phyloP scores from a whole-genome alignment of 2,888 invertebrate species.

The Sinelater perroti region DNA sequence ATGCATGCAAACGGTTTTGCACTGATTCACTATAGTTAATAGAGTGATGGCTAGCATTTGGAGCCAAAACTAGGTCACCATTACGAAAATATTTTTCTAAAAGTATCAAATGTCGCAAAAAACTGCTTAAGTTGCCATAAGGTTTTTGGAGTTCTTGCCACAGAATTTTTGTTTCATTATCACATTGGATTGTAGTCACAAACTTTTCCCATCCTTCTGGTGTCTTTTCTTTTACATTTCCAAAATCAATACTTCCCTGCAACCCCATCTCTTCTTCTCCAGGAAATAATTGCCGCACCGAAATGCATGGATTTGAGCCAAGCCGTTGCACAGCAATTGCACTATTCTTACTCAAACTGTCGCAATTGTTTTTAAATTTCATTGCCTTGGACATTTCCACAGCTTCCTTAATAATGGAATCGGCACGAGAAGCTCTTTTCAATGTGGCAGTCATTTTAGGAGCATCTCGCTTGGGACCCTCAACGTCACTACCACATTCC shows the following conservation, averaged over 20 bases:
- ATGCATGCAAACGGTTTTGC: slow-evolving; percentile 78
- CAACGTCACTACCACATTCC: slow-evolving; percentile 54
- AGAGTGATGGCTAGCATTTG: slow-evolving; percentile 78
- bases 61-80: slow-evolving; percentile 78
- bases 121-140: slow-evolving; percentile 88
- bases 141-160: slow-evolving; percentile 87
- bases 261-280: slow-evolving; percentile 85
- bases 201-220: slow-evolving; percentile 89
- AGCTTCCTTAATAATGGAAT: slow-evolving; percentile 48
- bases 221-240: slow-evolving; percentile 74
- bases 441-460: slow-evolving; percentile 28
- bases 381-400: slow-evolving; percentile 53
- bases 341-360: slow-evolving; percentile 56
- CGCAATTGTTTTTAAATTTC: slow-evolving; percentile 56
- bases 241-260: slow-evolving; percentile 78
- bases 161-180: slow-evolving; percentile 79
- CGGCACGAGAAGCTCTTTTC: slow-evolving; percentile 47
- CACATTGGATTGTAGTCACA: slow-evolving; percentile 80
- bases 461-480: slow-evolving; percentile 51
- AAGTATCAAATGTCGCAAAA: slow-evolving; percentile 80
- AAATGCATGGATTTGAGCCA: slow-evolving; percentile 84
- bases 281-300: slow-evolving; percentile 81
- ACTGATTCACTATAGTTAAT: slow-evolving; percentile 82
- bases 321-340: slow-evolving; percentile 72
- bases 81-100: slow-evolving; percentile 84